Conservation (phyloP, 2,113 vertebrate genomes). For the Trinectes maculatus region DNA sequence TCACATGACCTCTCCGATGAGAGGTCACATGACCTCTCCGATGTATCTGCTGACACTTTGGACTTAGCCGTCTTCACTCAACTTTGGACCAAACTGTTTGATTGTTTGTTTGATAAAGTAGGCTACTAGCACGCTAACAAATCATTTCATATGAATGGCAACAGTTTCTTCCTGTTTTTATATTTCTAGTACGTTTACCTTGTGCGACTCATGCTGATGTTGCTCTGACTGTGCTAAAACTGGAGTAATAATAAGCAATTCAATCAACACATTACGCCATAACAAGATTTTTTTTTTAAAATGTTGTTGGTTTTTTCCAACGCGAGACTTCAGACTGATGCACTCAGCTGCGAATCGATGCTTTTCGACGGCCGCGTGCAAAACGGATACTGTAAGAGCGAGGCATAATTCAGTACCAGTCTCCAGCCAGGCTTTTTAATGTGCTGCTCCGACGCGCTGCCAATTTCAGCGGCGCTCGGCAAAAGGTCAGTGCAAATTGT, state of each 20-base stretch:
- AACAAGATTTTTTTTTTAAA: constrained; percentile 31
- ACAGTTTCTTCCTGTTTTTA: too few species aligned
- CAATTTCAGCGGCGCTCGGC: constrained; percentile 45
- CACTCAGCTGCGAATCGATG: constrained; percentile 54
- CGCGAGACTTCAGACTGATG: constrained; percentile 1
- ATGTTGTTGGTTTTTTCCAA: background rate
- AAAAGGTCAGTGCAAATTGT: constrained; percentile 67
- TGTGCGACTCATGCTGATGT: too few species aligned
- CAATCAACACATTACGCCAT: background rate
- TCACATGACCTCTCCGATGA: background rate
- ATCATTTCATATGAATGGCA: too few species aligned
- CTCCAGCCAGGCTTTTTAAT: constrained; percentile 58
- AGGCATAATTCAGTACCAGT: constrained; percentile 52
- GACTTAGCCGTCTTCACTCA: background rate
- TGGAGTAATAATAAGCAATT: constrained; percentile 4
- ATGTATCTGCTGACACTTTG: background rate
- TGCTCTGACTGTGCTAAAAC: constrained; percentile 4
- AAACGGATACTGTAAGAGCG: constrained; percentile 59
- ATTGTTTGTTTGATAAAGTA: too few species aligned
- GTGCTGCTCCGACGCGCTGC: constrained; percentile 44
- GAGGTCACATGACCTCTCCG: background rate
- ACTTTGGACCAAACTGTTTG: background rate
- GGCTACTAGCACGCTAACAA: too few species aligned
- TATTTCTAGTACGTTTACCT: too few species aligned
- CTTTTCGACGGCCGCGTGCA: constrained; percentile 53